phyloP scores from a whole-genome alignment of 2,113 vertebrate genomes.

The Lampris megalopsis region DNA sequence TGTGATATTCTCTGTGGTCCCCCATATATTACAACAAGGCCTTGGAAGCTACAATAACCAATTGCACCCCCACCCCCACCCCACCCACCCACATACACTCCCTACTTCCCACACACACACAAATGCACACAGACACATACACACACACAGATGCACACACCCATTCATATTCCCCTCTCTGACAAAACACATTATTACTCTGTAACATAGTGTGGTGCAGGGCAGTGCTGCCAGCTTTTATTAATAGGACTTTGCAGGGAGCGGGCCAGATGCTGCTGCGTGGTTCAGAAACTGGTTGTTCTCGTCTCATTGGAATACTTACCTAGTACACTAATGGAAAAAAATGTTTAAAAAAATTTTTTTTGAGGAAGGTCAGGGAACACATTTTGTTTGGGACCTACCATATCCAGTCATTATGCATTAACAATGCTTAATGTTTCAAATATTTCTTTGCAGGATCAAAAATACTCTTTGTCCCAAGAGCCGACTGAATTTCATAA shows the following conservation, averaged over 20 bases:
- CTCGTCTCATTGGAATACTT: conserved; percentile 11
- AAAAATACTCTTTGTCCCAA: too few relatives aligned
- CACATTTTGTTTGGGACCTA: background rate
- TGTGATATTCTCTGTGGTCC: conserved; percentile 68
- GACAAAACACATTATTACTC: conserved; percentile 74
- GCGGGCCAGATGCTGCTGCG: conserved; percentile 32
- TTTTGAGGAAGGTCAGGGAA: background rate
- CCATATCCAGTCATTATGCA: too few relatives aligned
- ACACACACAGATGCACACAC: conserved; percentile 22
- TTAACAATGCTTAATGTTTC: too few relatives aligned
- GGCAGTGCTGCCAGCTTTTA: conserved; percentile 66
- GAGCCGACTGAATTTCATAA: too few relatives aligned
- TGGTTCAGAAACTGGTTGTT: conserved; percentile 13
- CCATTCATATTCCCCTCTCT: conserved; percentile 60
- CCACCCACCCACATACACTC: conserved; percentile 30
- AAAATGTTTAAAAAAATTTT: background rate
- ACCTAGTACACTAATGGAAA: background rate
- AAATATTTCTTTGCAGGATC: too few relatives aligned
- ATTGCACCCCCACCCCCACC: background rate
- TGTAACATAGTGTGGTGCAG: conserved; percentile 60
- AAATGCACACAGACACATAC: conserved; percentile 23
- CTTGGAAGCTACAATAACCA: conserved; percentile 67
- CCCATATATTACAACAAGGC: conserved; percentile 71
- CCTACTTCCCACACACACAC: background rate
- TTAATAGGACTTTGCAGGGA: conserved; percentile 66